Evolutionary conservation across 2,113 vertebrate genomes (phyloP).

Genomic region (Aegotheles bennettii): DNA sequence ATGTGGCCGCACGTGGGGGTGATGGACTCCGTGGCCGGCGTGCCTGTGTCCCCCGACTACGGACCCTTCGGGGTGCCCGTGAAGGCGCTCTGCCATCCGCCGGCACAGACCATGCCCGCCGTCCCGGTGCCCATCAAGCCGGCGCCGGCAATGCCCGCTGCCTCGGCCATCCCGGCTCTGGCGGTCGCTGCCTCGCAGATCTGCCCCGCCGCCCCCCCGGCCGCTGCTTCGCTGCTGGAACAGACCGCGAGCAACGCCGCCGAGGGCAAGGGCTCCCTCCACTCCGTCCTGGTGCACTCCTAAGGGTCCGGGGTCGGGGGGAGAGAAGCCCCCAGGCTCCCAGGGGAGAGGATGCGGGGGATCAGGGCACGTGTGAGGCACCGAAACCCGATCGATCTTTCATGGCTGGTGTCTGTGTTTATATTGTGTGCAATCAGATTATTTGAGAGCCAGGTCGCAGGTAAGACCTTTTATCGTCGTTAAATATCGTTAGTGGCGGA

Average conservation of each 20-base stretch:
- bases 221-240: conserved; percentile 74
- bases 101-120: conserved; percentile 84
- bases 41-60: conserved; percentile 85
- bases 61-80: conserved; percentile 87
- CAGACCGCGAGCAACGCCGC: conserved; percentile 66
- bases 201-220: conserved; percentile 64
- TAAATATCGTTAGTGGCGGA: neutral
- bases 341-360: neutral
- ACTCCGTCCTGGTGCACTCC: conserved; percentile 84
- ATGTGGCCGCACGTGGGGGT: conserved; percentile 94
- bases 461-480: conserved; percentile 63
- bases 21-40: conserved; percentile 83
- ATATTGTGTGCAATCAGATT: conserved; percentile 53
- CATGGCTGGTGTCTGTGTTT: conserved; percentile 50
- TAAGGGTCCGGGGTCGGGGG: neutral
- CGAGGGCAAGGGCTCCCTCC: conserved; percentile 83
- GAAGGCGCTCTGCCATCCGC: conserved; percentile 88
- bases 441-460: conserved; percentile 57
- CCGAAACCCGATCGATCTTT: neutral
- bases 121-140: conserved; percentile 95
- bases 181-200: conserved; percentile 72
- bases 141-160: conserved; percentile 80
- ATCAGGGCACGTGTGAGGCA: neutral
- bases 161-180: conserved; percentile 79
- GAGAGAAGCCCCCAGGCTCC: neutral